These are phyloP conservation scores for Morpho deidamia DNA, from an alignment of 2,888 invertebrate genomes.

Conservation along the genomic window DNA sequence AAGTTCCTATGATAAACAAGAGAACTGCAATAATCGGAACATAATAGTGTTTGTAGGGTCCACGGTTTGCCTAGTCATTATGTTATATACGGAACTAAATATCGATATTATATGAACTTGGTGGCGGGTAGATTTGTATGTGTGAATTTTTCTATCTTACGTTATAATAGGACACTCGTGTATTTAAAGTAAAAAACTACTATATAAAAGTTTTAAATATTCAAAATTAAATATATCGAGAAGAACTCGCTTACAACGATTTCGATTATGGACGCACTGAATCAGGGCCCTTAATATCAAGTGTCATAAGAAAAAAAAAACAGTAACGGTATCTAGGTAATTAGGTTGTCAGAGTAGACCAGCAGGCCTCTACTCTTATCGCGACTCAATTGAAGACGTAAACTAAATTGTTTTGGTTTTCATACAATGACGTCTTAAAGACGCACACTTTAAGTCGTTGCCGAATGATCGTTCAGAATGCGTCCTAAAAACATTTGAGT, in stretches of 20 bases:
- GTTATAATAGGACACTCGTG: not conserved
- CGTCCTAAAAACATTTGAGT: too few species aligned
- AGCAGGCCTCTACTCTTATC: too few species aligned
- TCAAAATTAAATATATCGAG: not conserved
- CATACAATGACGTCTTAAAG: too few species aligned
- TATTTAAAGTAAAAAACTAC: not conserved
- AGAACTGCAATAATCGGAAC: conserved; percentile 35
- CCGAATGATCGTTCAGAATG: too few species aligned
- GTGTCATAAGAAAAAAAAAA: too few species aligned
- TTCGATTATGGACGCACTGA: not conserved
- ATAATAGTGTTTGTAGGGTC: conserved; percentile 52
- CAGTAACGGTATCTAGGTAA: too few species aligned
- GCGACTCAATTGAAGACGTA: too few species aligned
- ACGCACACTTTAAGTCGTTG: too few species aligned
- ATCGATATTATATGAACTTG: conserved; percentile 50
- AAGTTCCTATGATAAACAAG: conserved; percentile 68
- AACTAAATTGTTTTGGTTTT: too few species aligned
- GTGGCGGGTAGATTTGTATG: conserved; percentile 43
- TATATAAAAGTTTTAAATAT: not conserved
- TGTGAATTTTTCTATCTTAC: conserved; percentile 37
- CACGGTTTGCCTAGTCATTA: conserved; percentile 75
- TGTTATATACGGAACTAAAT: conserved; percentile 55
- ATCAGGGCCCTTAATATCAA: too few species aligned
- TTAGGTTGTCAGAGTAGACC: too few species aligned
- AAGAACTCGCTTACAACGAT: conserved; percentile 1